Base-by-base conservation (phyloP, 2,113 vertebrate genomes). In the Aythya baeri region DNA sequence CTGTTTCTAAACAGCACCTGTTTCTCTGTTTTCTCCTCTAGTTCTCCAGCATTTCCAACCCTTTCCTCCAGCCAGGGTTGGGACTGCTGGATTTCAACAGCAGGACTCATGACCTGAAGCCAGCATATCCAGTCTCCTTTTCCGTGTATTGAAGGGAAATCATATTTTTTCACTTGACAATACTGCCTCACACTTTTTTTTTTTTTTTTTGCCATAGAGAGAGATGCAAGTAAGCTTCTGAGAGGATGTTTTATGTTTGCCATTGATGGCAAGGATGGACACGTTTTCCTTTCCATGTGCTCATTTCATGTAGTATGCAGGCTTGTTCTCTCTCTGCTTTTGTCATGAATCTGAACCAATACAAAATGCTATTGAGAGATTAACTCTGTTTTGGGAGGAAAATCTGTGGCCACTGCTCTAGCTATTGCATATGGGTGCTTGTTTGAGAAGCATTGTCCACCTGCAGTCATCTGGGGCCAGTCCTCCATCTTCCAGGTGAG, bases 301-400 rank as follows among this genome's bases (percentile, higher is more conserved):
- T 58, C 0, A 0, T 2, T 71, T 71, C 82, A n/a, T 0, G 0
- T 25, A 3, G 2, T 43, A 1, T 34, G 20, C 72, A 43, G 38
- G 31, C 38, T 54, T 43, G 62, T 65, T 65, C 52, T 41, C 22
- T 36, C 54, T 31, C 36, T 17, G 22, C 7, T 58, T 32, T 58
- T 54, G 38, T 31, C 31, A 13, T 41, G 38, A 57, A 43, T 74
- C 5, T 57, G 36, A 43, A 18, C 17, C 32, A 23, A 25, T 55
- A 23, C 41, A 32, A 58, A 17, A 25, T 13, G 36, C 23, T 58
- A 15, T 57, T 7, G 27, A 43, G 72, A 58, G 36, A 31, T 58
- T 71, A 36, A 52, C 16, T 29, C 62, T 49, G 31, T 70, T 46
- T 25, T 70, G 67, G 63, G 38, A 34, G 32, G 31, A 15, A 14